phyloP scores from a whole-genome alignment of 2,797 vertebrate genomes.

The Muscicapa striata region DNA sequence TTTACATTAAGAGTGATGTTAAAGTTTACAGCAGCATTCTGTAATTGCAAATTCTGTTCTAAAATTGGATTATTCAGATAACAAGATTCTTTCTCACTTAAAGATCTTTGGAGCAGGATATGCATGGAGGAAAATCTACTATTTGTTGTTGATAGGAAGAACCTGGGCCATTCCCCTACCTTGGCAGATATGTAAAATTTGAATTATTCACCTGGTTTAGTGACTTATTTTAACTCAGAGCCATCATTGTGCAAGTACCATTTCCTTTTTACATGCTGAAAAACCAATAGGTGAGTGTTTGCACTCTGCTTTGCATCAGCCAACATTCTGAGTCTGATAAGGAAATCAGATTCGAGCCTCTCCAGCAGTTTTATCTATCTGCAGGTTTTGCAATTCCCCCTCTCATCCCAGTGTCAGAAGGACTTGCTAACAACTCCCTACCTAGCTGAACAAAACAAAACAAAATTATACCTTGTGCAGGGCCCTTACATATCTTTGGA shows the following conservation, averaged over 20 bases:
- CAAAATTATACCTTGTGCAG: background rate
- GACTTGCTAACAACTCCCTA: background rate
- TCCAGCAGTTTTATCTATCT: background rate
- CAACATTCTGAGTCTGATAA: background rate
- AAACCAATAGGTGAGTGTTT: background rate
- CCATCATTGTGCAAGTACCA: background rate
- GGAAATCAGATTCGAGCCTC: conserved; percentile 35
- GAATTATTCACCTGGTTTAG: conserved; percentile 37
- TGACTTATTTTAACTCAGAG: conserved; percentile 32
- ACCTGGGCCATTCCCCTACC: background rate
- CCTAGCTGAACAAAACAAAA: background rate
- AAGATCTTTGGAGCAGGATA: conserved; percentile 15
- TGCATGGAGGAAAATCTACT: background rate
- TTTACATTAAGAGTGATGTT: background rate
- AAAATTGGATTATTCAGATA: conserved; percentile 9
- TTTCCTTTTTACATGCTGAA: conserved; percentile 23
- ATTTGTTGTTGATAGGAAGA: background rate
- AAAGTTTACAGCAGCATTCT: conserved; percentile 8
- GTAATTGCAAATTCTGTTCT: conserved; percentile 9
- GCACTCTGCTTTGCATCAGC: background rate
- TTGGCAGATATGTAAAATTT: background rate
- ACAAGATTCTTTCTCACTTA: background rate
- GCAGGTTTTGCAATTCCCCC: background rate
- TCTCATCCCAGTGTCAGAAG: background rate
- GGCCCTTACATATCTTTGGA: background rate